Evolutionary conservation across 2,113 vertebrate species (phyloP).

Genomic region (Scomber scombrus): DNA sequence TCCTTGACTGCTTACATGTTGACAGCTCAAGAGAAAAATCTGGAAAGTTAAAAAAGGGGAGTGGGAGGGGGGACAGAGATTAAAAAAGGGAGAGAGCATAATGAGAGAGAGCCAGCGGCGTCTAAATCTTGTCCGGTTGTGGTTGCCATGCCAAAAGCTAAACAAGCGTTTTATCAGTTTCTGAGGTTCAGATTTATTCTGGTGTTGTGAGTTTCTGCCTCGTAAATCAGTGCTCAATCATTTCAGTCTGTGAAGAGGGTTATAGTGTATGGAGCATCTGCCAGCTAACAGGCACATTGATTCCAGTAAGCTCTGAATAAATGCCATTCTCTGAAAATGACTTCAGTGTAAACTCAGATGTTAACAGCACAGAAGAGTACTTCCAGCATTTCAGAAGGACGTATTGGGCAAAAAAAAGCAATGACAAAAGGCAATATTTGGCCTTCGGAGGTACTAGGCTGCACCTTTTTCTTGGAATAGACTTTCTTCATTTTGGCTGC

Average conservation of each 20-base stretch:
- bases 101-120: conserved; percentile 2
- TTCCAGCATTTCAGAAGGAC: conserved; percentile 5
- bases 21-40: conserved; percentile 57
- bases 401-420: conserved; percentile 12
- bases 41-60: conserved; percentile 51
- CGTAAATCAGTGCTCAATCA: conserved; percentile 54
- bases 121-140: conserved; percentile 42
- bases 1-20: conserved; percentile 53
- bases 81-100: neutral
- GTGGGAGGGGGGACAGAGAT: conserved; percentile 31
- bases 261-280: conserved; percentile 34
- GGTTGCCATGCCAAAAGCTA: conserved; percentile 52
- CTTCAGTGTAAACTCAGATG: neutral
- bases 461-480: conserved; percentile 38
- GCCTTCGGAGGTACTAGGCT: neutral
- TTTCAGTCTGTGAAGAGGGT: conserved; percentile 16
- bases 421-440: conserved; percentile 33
- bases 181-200: conserved; percentile 61
- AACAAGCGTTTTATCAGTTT: conserved; percentile 67
- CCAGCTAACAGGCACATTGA: conserved; percentile 19
- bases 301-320: conserved; percentile 17
- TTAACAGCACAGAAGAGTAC: conserved; percentile 8
- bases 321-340: conserved; percentile 26
- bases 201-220: conserved; percentile 48
- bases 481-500: conserved; percentile 26